These are phyloP conservation scores for Toxotes jaculatrix DNA, from an alignment of 2,113 vertebrate genomes.

Conservation along the genomic window DNA sequence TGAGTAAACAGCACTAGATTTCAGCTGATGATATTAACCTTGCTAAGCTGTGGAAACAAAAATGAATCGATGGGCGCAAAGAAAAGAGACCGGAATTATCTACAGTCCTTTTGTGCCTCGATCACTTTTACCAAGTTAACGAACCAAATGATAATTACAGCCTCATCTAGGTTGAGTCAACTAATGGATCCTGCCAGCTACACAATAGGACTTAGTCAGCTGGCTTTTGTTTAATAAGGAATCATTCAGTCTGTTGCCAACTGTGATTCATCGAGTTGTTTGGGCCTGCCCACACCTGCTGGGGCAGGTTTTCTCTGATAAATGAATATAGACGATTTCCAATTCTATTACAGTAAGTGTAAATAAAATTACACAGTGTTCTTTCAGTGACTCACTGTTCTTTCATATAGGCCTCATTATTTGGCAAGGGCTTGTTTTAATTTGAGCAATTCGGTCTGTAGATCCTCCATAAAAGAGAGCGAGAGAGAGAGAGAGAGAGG, in stretches of 20 bases:
- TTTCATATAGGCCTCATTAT: neutral
- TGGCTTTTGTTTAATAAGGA: constrained; percentile 51
- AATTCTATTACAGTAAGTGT: neutral
- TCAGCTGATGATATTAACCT: constrained; percentile 9
- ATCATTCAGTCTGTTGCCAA: constrained; percentile 46
- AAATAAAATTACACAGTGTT: neutral
- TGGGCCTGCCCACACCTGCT: constrained; percentile 25
- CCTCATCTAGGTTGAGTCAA: constrained; percentile 24
- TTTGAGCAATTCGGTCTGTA: neutral
- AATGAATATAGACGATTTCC: constrained; percentile 8
- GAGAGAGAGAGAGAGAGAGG: neutral
- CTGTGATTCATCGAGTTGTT: constrained; percentile 47
- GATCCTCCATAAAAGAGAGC: neutral
- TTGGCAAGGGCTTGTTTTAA: neutral
- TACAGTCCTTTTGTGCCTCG: constrained; percentile 10
- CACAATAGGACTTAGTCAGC: constrained; percentile 48
- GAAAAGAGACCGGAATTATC: neutral
- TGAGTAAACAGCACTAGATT: constrained; percentile 19
- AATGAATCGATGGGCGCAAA: neutral
- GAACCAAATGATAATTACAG: constrained; percentile 18
- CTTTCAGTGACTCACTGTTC: neutral
- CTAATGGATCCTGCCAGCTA: constrained; percentile 21
- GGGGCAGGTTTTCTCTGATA: constrained; percentile 2
- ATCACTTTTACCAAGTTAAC: constrained; percentile 44
- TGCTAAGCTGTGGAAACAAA: neutral